Conservation (phyloP, 64 coral and sea anemone genomes). For the Acropora tenuis region DNA sequence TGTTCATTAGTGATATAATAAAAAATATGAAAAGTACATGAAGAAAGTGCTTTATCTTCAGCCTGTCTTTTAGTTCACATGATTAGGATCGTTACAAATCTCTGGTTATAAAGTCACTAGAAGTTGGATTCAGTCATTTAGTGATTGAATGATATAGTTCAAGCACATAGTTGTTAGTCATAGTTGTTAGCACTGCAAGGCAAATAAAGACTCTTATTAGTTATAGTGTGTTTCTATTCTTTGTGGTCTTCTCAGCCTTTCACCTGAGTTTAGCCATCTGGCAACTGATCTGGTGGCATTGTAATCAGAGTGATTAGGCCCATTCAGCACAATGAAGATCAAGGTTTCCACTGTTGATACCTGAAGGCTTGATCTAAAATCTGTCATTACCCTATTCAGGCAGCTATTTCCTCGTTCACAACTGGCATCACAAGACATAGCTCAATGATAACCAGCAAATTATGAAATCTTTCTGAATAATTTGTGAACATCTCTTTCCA, state of each 20-base stretch:
- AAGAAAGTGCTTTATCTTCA: background rate
- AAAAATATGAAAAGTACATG: slow-evolving; percentile 12
- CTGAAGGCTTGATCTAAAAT: slow-evolving; percentile 34
- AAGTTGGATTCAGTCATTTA: background rate
- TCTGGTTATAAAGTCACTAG: background rate
- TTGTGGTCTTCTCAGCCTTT: background rate
- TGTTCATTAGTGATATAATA: slow-evolving; percentile 15
- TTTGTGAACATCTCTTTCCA: slow-evolving; percentile 23
- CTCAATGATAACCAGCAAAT: slow-evolving; percentile 36
- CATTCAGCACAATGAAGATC: slow-evolving; percentile 47
- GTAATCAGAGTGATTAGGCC: slow-evolving; percentile 3
- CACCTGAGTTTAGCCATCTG: slow-evolving; percentile 29
- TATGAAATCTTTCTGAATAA: slow-evolving; percentile 44
- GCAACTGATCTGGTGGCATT: slow-evolving; percentile 28
- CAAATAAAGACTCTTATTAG: too few species aligned
- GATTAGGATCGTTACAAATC: background rate
- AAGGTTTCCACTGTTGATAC: slow-evolving; percentile 39
- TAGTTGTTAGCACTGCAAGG: background rate
- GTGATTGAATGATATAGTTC: background rate
- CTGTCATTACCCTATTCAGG: slow-evolving; percentile 35
- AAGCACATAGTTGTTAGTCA: too few species aligned
- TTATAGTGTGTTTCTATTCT: too few species aligned
- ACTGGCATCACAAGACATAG: background rate
- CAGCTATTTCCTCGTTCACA: slow-evolving; percentile 29
- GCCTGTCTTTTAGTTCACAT: background rate